Evolutionary conservation across 2,113 vertebrate genomes (phyloP).

Genomic region (Mirounga angustirostris): DNA sequence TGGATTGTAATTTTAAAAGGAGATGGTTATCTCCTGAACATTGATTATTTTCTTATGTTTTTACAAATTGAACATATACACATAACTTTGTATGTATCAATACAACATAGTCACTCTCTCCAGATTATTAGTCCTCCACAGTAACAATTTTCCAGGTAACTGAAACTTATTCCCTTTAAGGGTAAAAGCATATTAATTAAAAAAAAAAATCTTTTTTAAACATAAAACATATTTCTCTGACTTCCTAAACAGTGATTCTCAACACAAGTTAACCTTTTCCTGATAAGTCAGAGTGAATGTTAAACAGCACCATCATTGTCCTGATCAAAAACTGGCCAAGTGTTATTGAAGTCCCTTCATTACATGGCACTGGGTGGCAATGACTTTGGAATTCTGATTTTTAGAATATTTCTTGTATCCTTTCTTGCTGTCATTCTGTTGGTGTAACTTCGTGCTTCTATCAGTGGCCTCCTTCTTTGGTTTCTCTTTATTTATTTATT

Average conservation of each 20-base stretch:
- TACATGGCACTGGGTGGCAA: neutral
- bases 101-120: neutral
- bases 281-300: neutral
- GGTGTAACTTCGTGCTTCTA: neutral
- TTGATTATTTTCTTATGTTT: constrained; percentile 68
- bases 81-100: neutral
- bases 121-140: neutral
- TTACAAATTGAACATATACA: neutral
- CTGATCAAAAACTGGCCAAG: neutral
- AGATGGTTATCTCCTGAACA: constrained; percentile 47
- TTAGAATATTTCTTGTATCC: neutral
- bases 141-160: constrained; percentile 28
- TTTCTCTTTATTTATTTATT: neutral
- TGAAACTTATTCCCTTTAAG: constrained; percentile 22
- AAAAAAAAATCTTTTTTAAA: constrained; percentile 18
- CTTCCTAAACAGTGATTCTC: neutral
- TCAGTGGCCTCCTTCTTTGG: neutral
- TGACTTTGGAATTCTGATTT: constrained; percentile 21
- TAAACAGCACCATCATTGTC: neutral
- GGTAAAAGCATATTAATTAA: neutral
- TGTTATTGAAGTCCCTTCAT: neutral
- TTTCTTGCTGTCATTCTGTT: neutral
- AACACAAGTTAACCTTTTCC: neutral
- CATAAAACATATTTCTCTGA: neutral
- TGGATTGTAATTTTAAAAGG: constrained; percentile 57